phyloP scores from a whole-genome alignment of 2,797 vertebrate species.

The Dromococcyx pavoninus region DNA sequence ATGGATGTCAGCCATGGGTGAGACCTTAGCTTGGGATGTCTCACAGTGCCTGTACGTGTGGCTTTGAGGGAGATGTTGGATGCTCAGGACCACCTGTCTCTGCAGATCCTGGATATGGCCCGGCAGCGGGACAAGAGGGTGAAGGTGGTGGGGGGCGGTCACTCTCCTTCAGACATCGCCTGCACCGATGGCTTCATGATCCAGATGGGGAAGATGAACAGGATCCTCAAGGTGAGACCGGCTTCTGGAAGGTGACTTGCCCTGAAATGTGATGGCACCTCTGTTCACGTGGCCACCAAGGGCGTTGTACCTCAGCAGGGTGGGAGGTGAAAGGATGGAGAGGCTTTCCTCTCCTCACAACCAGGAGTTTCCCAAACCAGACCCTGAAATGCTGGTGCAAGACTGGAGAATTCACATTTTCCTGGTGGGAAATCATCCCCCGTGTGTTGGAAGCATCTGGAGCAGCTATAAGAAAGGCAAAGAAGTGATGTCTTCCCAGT shows the following conservation, averaged over 20 bases:
- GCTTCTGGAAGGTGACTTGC: background rate
- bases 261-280: background rate
- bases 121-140: slow-evolving; percentile 72
- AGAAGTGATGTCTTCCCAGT: background rate
- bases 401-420: background rate
- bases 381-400: background rate
- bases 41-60: accelerated
- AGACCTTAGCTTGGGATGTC: background rate
- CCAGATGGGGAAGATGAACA: slow-evolving; percentile 77
- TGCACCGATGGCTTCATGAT: slow-evolving; percentile 79
- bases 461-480: background rate
- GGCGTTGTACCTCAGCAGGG: background rate
- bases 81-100: background rate
- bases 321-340: background rate
- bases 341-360: background rate
- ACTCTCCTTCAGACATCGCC: slow-evolving; percentile 77
- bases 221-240: slow-evolving; percentile 66
- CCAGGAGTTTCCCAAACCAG: background rate
- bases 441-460: background rate
- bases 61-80: background rate
- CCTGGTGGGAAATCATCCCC: background rate
- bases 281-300: accelerated
- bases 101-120: slow-evolving; percentile 75
- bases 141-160: slow-evolving; percentile 75
- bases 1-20: background rate